These are phyloP conservation scores for Neotragus moschatus DNA, from an alignment of 2,113 vertebrate species.

Conservation along the genomic window DNA sequence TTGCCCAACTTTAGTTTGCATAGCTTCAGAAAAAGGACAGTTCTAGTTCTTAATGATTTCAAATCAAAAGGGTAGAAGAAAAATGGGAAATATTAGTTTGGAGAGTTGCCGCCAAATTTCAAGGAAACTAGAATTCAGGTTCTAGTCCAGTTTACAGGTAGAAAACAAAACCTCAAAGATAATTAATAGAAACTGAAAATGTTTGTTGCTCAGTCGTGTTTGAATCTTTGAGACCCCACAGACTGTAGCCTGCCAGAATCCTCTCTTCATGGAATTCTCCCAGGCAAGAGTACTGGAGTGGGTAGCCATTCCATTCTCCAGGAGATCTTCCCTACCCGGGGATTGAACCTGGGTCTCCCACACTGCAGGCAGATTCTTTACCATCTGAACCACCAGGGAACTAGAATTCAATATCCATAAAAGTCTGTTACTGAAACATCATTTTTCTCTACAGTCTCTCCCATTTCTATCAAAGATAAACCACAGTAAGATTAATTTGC, in stretches of 20 bases:
- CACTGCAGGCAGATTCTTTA: not conserved
- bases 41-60: not conserved
- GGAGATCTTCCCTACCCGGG: not conserved
- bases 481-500: not conserved
- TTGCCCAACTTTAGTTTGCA: not conserved
- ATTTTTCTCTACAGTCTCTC: not conserved
- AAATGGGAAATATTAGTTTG: not conserved
- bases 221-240: not conserved
- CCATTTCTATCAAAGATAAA: not conserved
- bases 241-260: not conserved
- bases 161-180: not conserved
- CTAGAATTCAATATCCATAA: not conserved
- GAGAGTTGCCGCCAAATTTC: not conserved
- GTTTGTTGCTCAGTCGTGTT: not conserved
- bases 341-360: not conserved
- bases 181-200: not conserved
- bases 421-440: not conserved
- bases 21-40: not conserved
- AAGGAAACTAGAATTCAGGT: not conserved
- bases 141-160: not conserved
- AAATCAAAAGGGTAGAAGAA: not conserved
- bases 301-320: not conserved
- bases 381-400: not conserved
- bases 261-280: not conserved
- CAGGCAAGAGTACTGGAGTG: not conserved